Evolutionary conservation across 2,888 invertebrate species (phyloP), one percentile per base, ranked within the genome.

Genomic region (Chaetogeoica ovagalla): DNA sequence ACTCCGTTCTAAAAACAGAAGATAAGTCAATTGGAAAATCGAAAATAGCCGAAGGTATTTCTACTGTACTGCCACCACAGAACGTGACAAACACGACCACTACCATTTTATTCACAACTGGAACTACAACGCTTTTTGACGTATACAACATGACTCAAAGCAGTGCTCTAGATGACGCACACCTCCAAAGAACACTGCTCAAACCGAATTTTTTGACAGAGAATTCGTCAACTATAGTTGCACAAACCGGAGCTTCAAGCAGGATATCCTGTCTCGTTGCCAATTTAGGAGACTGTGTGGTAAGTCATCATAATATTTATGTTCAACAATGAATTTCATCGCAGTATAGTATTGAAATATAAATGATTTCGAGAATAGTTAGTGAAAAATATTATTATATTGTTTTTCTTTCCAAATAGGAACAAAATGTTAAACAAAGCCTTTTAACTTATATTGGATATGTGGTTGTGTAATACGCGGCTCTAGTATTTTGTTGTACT

Each of bases 241-340:
- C 94, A 84, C 94, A 95, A 87, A 93, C 92, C 66, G 94, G 94
- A 21, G 93, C 94, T 82, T 94, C 93, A 0, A 94, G 94, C 6
- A 89, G 93, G 82, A 89, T 95, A 83, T 94, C 94, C 1, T 95
- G 95, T 86, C 90, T 93, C 83, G 93, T 95, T 83, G 92, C 92
- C 86, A 93, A 94, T 86, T 92, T 94, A 84, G 94, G 94, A 74
- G 94, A 95, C 86, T 94, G 94, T 84, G 92, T 93, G 89, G 95
- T 95, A 87, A 93, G 94, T 91, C 7, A 2, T 8, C 30, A 2
- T 15, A 13, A 48, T 48, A 48, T 48, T 48, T 48, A 13, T 13
- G 48, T 48, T 15, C 1, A 3, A 48, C 3, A 3, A 11, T 1
- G 13, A 13, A 48, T 48, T 15, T 11, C 13, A 48, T 15, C 13